phyloP scores from a whole-genome alignment of 2,888 invertebrate genomes.

The Ornithoptera alexandrae region DNA sequence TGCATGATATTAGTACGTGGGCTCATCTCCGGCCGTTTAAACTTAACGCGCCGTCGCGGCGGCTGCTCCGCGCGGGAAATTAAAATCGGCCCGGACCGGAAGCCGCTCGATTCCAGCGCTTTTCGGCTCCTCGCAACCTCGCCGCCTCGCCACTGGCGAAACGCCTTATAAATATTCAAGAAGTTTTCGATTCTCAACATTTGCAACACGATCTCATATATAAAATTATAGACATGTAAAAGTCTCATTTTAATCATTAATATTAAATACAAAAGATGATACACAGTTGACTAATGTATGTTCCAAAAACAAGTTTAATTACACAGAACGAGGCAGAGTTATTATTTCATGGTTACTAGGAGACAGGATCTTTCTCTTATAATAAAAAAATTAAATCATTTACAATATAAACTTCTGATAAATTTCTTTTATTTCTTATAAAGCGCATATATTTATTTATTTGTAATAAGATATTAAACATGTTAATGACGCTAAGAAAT shows the following conservation, averaged over 20 bases:
- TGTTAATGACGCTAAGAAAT: too few species aligned
- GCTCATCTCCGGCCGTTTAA: constrained; percentile 78
- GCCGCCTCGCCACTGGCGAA: constrained; percentile 33
- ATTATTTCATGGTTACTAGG: too few species aligned
- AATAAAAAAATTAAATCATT: too few species aligned
- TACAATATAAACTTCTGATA: too few species aligned
- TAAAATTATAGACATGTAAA: not conserved
- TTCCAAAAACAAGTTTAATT: too few species aligned
- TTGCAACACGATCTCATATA: constrained; percentile 5
- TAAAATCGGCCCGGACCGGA: constrained; percentile 76
- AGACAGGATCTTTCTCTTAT: too few species aligned
- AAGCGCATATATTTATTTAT: too few species aligned
- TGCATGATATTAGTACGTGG: constrained; percentile 78
- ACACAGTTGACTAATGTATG: not conserved
- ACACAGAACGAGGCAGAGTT: too few species aligned
- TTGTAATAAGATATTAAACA: too few species aligned
- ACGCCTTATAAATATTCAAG: constrained; percentile 33
- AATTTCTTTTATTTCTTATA: too few species aligned
- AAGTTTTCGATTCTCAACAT: constrained; percentile 20
- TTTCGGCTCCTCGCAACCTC: constrained; percentile 35
- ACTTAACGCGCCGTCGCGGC: constrained; percentile 58
- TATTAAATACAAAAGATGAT: not conserved
- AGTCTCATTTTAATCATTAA: not conserved
- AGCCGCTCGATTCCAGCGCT: constrained; percentile 55
- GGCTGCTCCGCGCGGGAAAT: constrained; percentile 68